Percentiles rank a stretch among this genome's conserved stretches.
These are phyloP conservation scores for Habroteleia sp. DNA, from an alignment of 2,888 invertebrate genomes.

Conservation along the genomic window DNA sequence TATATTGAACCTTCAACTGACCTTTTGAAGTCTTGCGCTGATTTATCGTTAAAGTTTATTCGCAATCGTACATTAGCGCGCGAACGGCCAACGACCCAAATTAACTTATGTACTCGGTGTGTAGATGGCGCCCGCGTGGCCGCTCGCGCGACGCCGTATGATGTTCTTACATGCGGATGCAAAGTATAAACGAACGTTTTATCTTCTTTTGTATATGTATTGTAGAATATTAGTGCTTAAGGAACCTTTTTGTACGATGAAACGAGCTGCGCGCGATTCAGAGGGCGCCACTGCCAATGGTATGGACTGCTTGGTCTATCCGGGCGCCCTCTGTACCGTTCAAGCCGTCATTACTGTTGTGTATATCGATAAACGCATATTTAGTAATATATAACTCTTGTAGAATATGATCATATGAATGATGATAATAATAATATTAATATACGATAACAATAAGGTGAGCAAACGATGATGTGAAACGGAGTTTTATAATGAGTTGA, in stretches of 20 bases:
- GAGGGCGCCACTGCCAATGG: slow-evolving; percentile 80
- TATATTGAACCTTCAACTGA: slow-evolving; percentile 7
- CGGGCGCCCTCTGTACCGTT: slow-evolving; percentile 78
- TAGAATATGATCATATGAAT: slow-evolving; percentile 64
- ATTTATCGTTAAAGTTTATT: slow-evolving; percentile 52
- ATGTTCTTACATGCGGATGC: slow-evolving; percentile 66
- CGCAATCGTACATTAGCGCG: slow-evolving; percentile 33
- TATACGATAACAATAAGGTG: slow-evolving; percentile 37
- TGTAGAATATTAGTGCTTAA: slow-evolving; percentile 78
- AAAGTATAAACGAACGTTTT: slow-evolving; percentile 70
- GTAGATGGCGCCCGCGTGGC: slow-evolving; percentile 34
- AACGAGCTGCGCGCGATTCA: slow-evolving; percentile 76
- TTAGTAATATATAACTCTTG: slow-evolving; percentile 76
- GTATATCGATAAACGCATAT: slow-evolving; percentile 76
- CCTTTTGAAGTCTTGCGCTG: slow-evolving; percentile 5
- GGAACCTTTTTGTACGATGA: slow-evolving; percentile 70
- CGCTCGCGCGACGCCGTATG: slow-evolving; percentile 59
- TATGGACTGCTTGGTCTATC: background rate
- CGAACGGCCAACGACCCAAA: slow-evolving; percentile 33
- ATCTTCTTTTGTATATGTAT: slow-evolving; percentile 76
- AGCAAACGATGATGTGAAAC: slow-evolving; percentile 27
- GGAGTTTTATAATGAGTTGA: slow-evolving; percentile 51
- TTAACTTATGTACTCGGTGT: slow-evolving; percentile 32
- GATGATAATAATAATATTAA: slow-evolving; percentile 54
- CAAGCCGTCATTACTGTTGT: slow-evolving; percentile 70